Evolutionary conservation across 1,140 invertebrate species (phyloP).

Genomic region (Rhizoglyphus robini): DNA sequence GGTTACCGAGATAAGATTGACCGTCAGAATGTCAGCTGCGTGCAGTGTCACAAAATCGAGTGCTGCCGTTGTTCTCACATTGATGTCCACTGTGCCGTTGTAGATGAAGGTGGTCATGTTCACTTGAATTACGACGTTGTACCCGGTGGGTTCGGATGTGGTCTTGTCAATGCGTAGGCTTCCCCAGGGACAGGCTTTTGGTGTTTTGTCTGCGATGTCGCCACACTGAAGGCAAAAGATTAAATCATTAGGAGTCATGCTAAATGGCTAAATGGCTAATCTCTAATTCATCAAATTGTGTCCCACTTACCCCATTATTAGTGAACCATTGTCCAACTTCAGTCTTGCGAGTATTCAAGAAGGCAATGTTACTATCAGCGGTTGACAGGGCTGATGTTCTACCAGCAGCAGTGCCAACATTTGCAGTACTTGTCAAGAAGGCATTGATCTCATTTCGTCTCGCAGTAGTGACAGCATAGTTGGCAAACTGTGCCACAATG

Average conservation of each 20-base stretch:
- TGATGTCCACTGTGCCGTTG: constrained; percentile 53
- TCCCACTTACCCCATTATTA: constrained; percentile 6
- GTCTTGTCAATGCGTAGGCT: constrained; percentile 44
- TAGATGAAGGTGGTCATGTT: constrained; percentile 52
- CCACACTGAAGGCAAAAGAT: constrained; percentile 6
- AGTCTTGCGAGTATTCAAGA: not conserved
- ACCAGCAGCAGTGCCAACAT: no score
- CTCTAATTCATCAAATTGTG: not conserved
- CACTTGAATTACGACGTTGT: constrained; percentile 57
- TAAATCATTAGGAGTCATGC: not conserved
- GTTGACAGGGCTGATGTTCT: no score
- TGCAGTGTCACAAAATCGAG: constrained; percentile 37
- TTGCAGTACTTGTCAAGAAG: no score
- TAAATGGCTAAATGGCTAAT: no score
- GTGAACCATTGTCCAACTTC: constrained; percentile 12
- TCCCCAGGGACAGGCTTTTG: constrained; percentile 19
- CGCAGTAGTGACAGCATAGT: not conserved
- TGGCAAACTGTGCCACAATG: not conserved
- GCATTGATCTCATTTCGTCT: no score
- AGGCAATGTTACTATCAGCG: not conserved
- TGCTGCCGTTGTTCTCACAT: constrained; percentile 37
- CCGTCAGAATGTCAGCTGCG: constrained; percentile 32
- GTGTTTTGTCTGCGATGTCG: not conserved
- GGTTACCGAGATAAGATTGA: no score
- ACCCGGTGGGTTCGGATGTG: constrained; percentile 49